phyloP scores from a whole-genome alignment of 2,888 invertebrate species.

The Leistus spinibarbis region DNA sequence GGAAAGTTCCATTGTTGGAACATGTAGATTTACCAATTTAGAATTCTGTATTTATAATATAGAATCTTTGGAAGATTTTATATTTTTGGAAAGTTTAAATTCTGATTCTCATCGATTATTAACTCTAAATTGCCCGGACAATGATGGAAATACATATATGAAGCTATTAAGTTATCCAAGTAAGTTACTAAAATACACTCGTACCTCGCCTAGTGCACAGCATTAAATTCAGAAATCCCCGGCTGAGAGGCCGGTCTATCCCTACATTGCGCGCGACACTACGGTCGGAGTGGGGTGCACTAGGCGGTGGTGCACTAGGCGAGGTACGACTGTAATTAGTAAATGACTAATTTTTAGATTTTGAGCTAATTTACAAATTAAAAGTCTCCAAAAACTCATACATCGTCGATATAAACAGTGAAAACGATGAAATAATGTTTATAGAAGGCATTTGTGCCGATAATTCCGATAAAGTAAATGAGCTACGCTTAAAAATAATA shows the following conservation, averaged over 20 bases:
- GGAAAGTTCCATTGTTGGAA: constrained; percentile 44
- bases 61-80: constrained; percentile 44
- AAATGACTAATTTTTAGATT: too few relatives aligned
- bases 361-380: constrained; percentile 46
- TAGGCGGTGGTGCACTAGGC: too few relatives aligned
- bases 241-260: too few relatives aligned
- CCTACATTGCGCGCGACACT: too few relatives aligned
- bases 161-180: constrained; percentile 41
- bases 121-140: constrained; percentile 33
- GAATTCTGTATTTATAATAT: constrained; percentile 41
- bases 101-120: constrained; percentile 21
- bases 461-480: constrained; percentile 44
- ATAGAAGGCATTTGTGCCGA: constrained; percentile 15
- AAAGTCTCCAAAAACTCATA: constrained; percentile 45
- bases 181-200: constrained; percentile 18
- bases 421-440: constrained; percentile 49
- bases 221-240: too few relatives aligned
- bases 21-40: constrained; percentile 46
- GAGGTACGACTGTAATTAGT: too few relatives aligned
- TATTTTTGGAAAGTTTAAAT: constrained; percentile 42
- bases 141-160: constrained; percentile 32
- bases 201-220: background rate
- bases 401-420: constrained; percentile 46
- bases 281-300: too few relatives aligned
- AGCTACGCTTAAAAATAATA: constrained; percentile 50